Base-by-base conservation (phyloP, 1,140 invertebrate species). In the Pentalonia nigronervosa region DNA sequence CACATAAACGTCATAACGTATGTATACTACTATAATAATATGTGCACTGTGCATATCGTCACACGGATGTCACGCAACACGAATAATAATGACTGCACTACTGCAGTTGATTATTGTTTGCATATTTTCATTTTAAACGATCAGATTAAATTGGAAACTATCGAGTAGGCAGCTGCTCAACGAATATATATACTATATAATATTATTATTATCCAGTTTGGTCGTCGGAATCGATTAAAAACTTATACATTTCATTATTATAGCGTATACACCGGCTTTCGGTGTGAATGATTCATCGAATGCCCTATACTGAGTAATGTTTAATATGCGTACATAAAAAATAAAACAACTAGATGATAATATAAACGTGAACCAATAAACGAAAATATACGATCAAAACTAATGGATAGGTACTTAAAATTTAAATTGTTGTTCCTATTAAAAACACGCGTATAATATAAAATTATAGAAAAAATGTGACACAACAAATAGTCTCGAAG, bases 361-460 rank as follows among this genome's bases (percentile, higher is more conserved):
- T 36, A 23, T 9, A 8, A 17, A 86, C 14, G 36, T 86, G 41
- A 47, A 45, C 23, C 25, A 86, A 47, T 25, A 47, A 45, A 45
- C 41, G 25, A 47, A 45, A 86, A 47, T 25, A 47, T 30, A 86
- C 41, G 23, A 86, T 86, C 25, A 86, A 86, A 86, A 41, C 25
- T 86, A 86, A 86, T 47, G 11, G 25, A 86, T 86, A 53, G 50
- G 50, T 53, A 84, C 83, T 86, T 30, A 47, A 45, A 86, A 86
- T 45, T 30, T 86, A 86, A 86, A 45, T 86, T 47, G 41, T 86
- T 86, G 36, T n/a, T 86, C 45, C 25, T n/a, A 76, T 76, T 76
- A 41, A 45, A 25, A 47, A 86, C 45, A 83, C 21, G 20, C 21
- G 23, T 30, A 20, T 21, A 23, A 84, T 25, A 81, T 17, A 84